A percentile compares a stretch with the other conserved stretches of the same genome.
These are phyloP conservation scores for Siniperca knerii DNA, from an alignment of 2,113 vertebrate genomes.

Conservation along the genomic window DNA sequence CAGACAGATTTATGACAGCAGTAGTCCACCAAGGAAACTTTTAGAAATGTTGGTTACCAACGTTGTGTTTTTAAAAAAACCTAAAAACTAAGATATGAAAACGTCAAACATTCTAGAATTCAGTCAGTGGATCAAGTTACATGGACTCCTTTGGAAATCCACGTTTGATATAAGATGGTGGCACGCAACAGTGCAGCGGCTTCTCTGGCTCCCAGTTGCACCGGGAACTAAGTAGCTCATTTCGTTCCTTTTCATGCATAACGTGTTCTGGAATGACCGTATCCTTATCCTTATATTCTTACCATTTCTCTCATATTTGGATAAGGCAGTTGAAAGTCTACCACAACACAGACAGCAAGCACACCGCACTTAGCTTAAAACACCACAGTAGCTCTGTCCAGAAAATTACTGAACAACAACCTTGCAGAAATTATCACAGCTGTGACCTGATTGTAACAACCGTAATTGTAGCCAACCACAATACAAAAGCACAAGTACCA, in stretches of 20 bases:
- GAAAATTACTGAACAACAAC: constrained; percentile 28
- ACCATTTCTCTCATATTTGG: constrained; percentile 23
- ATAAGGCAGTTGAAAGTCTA: neutral
- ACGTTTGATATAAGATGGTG: neutral
- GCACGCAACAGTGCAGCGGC: too few species aligned
- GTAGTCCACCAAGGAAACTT: constrained; percentile 43
- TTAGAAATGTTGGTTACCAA: constrained; percentile 51
- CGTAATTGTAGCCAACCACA: constrained; percentile 16
- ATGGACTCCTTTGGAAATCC: constrained; percentile 12
- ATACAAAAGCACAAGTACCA: constrained; percentile 29
- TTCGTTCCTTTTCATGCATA: too few species aligned
- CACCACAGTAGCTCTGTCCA: constrained; percentile 19
- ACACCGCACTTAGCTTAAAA: constrained; percentile 8
- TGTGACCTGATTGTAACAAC: constrained; percentile 45
- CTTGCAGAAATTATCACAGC: constrained; percentile 38
- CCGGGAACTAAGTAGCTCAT: too few species aligned
- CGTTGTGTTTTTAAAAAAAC: constrained; percentile 57
- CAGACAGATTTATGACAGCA: constrained; percentile 66
- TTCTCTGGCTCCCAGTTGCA: too few species aligned
- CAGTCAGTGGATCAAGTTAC: constrained; percentile 10
- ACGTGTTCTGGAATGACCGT: too few species aligned
- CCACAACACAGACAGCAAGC: constrained; percentile 7
- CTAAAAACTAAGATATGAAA: constrained; percentile 38
- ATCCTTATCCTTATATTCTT: neutral
- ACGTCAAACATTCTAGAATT: constrained; percentile 36